Percentiles rank a stretch among this genome's conserved stretches.
Evolutionary conservation across 1,140 invertebrate species (phyloP).

Genomic region (Drosophila bocqueti): DNA sequence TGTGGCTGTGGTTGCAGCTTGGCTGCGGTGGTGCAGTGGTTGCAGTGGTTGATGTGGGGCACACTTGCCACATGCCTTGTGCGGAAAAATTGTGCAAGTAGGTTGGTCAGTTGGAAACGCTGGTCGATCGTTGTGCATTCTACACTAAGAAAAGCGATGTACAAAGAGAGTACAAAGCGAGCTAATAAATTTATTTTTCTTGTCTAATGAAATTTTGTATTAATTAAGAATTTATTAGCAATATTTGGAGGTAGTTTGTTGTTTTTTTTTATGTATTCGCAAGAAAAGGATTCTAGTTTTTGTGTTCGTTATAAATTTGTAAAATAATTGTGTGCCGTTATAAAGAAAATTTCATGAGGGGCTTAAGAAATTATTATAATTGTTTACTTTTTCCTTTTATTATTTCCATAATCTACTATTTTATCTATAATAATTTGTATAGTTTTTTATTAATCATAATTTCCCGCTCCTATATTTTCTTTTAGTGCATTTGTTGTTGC

Average conservation of each 20-base stretch:
- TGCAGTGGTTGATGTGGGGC: constrained; percentile 73
- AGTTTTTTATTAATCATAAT: background rate
- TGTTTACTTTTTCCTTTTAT: background rate
- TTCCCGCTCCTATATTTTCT: background rate
- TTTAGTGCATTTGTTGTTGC: constrained; percentile 31
- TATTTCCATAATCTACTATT: background rate
- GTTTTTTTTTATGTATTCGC: background rate
- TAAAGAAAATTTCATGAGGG: background rate
- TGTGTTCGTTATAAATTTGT: background rate
- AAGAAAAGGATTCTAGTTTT: no score
- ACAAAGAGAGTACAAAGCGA: no score
- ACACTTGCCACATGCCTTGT: constrained; percentile 82
- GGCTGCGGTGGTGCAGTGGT: constrained; percentile 24
- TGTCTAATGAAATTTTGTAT: background rate
- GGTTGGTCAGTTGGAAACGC: constrained; percentile 66
- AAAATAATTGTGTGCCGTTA: background rate
- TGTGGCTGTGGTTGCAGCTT: constrained; percentile 41
- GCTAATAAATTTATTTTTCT: no score
- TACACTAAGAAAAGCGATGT: background rate
- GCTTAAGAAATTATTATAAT: background rate
- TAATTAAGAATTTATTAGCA: background rate
- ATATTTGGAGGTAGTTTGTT: background rate
- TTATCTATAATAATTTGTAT: background rate
- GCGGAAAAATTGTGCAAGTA: constrained; percentile 83
- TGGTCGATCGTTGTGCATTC: constrained; percentile 17